Base-by-base conservation (phyloP, 2,888 invertebrate species). In the Plagodis pulveraria region DNA sequence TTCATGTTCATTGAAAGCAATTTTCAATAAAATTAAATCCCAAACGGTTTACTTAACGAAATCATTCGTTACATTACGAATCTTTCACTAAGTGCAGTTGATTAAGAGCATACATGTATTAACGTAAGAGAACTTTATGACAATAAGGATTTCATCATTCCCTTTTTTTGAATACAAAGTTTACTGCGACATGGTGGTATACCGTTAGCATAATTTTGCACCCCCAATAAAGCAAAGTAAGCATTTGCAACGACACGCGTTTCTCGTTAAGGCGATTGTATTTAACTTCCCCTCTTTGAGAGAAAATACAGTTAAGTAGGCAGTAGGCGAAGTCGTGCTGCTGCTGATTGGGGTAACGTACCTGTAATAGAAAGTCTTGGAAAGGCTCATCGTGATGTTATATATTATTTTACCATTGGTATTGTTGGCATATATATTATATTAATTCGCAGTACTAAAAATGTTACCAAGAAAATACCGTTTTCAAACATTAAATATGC, bases 201-300 rank as follows among this genome's bases (percentile, higher is more conserved):
- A 53, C 6, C 9, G 47, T 22, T 40, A 35, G 34, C 45, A 53
- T 42, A 54, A 36, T 41, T 54, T 34, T 35, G 10, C 41, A 22
- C 54, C 47, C 54, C 36, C 49, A 40, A 54, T 54, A 48, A 54
- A 54, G 54, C 54, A 47, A 48, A 54, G 53, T 54, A 54, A 54
- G 47, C 53, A n/a, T 48, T 40, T 10, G 41, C 40, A 48, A 45
- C 44, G 49, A 53, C 58, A 53, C 58, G 53, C 50, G 58, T 58
- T 47, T 54, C 58, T 58, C 49, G 49, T 58, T 53, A 58, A 11
- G 45, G 44, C 44, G 45, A 53, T 53, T 58, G 58, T 58, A 46
- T 35, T 53, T 58, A 58, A 40, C 35, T 34, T 46, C 54, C 58
- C 53, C 58, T 50, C 58, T 12, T 11, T 45, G 41, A 7, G 10